Conservation (phyloP, 1,140 invertebrate genomes). For the Pemphigus obesinymphae region DNA sequence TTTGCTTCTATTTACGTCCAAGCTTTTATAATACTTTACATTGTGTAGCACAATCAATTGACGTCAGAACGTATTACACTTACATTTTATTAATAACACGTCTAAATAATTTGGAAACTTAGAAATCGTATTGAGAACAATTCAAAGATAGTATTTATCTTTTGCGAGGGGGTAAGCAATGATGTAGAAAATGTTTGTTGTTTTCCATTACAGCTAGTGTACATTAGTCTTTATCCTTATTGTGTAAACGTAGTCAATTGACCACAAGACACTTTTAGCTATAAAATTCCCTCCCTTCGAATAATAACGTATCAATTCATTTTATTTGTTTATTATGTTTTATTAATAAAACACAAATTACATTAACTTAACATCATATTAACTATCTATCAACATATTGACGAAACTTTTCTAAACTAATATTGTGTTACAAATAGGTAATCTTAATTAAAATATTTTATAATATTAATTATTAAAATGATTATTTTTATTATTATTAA, state of each 20-base stretch:
- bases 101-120: conserved; percentile 10
- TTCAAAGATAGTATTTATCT: conserved; percentile 14
- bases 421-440: too few species aligned
- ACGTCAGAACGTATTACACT: conserved; percentile 27
- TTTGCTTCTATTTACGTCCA: conserved; percentile 18
- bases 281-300: not conserved
- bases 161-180: not conserved
- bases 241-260: not conserved
- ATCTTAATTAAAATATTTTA: too few species aligned
- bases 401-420: too few species aligned
- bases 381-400: too few species aligned
- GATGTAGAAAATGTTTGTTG: conserved; percentile 22
- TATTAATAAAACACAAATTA: too few species aligned
- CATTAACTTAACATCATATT: too few species aligned
- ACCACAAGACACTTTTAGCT: not conserved
- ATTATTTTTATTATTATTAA: too few species aligned
- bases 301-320: not conserved
- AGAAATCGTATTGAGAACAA: not conserved
- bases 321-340: too few species aligned
- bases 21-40: conserved; percentile 31
- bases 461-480: too few species aligned
- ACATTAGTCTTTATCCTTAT: conserved; percentile 1
- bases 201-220: not conserved
- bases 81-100: conserved; percentile 32
- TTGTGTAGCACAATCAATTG: conserved; percentile 33